Evolutionary conservation across 2,888 invertebrate genomes (phyloP).

Genomic region (Zhengitettix transpicula): DNA sequence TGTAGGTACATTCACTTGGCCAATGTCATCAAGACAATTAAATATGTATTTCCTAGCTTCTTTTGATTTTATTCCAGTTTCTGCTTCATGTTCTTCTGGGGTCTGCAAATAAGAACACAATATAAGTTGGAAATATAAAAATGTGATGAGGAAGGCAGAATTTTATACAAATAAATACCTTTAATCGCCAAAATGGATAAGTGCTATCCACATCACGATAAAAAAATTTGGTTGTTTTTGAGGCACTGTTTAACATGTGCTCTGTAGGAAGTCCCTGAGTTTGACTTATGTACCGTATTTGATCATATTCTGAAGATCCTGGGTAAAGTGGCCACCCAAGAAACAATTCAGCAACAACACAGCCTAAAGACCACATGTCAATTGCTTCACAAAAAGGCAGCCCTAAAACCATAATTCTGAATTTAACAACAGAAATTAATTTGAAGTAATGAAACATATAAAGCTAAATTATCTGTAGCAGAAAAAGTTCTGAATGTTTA

Average conservation of each 20-base stretch:
- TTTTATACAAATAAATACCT: constrained; percentile 22
- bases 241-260: constrained; percentile 92
- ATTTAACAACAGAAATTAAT: no score
- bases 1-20: constrained; percentile 90
- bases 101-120: constrained; percentile 37
- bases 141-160: background rate
- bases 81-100: constrained; percentile 94
- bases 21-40: constrained; percentile 97
- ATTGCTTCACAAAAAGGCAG: constrained; percentile 98
- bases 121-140: background rate
- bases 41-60: constrained; percentile 99
- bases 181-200: constrained; percentile 42
- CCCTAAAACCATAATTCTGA: constrained; percentile 25
- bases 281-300: constrained; percentile 92
- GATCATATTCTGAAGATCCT: constrained; percentile 97
- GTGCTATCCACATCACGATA: constrained; percentile 84
- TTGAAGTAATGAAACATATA: background rate
- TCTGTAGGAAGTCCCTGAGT: constrained; percentile 96
- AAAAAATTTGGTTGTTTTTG: constrained; percentile 97
- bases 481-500: no score
- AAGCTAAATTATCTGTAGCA: background rate
- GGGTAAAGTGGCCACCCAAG: constrained; percentile 99
- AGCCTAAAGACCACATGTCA: constrained; percentile 99
- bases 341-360: constrained; percentile 97
- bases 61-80: constrained; percentile 95